phyloP scores from a whole-genome alignment of 2,797 vertebrate genomes.

The Lagocephalus sceleratus region DNA sequence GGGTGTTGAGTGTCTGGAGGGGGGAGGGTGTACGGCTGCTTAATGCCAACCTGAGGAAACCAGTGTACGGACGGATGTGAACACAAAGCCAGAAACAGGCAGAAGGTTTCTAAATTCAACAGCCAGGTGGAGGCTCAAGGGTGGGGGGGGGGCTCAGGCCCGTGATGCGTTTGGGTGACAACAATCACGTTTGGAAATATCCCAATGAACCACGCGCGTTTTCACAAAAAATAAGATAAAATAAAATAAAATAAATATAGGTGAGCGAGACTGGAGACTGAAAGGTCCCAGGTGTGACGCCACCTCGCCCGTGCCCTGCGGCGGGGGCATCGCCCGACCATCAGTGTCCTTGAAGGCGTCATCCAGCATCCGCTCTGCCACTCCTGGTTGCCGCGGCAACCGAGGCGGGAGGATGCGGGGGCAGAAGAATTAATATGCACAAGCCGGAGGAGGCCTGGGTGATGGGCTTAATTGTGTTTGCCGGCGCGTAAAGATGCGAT shows the following conservation, averaged over 20 bases:
- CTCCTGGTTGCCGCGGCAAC: slow-evolving; percentile 71
- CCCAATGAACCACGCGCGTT: slow-evolving; percentile 28
- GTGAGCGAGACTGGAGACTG: no score
- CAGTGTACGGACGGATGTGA: slow-evolving; percentile 54
- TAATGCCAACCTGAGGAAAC: slow-evolving; percentile 73
- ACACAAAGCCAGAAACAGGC: slow-evolving; percentile 46
- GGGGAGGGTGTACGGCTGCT: slow-evolving; percentile 55
- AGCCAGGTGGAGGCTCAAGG: slow-evolving; percentile 22
- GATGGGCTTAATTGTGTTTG: slow-evolving; percentile 60
- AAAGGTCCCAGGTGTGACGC: no score
- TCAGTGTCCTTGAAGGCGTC: slow-evolving; percentile 68
- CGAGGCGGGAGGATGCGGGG: slow-evolving; percentile 32
- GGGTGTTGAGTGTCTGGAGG: slow-evolving; percentile 57
- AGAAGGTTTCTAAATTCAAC: slow-evolving; percentile 15
- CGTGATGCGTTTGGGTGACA: slow-evolving; percentile 30
- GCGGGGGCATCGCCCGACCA: slow-evolving; percentile 56
- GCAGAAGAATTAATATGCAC: slow-evolving; percentile 74
- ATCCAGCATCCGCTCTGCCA: slow-evolving; percentile 70
- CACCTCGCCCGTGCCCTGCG: slow-evolving; percentile 40
- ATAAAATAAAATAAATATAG: no score
- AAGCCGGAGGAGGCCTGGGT: slow-evolving; percentile 44
- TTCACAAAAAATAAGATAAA: not conserved
- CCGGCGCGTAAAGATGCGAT: slow-evolving; percentile 51
- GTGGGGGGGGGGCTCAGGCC: slow-evolving; percentile 26
- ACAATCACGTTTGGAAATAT: slow-evolving; percentile 35